phyloP scores from a whole-genome alignment of 2,113 vertebrate genomes.

The Mystacornis crossleyi region DNA sequence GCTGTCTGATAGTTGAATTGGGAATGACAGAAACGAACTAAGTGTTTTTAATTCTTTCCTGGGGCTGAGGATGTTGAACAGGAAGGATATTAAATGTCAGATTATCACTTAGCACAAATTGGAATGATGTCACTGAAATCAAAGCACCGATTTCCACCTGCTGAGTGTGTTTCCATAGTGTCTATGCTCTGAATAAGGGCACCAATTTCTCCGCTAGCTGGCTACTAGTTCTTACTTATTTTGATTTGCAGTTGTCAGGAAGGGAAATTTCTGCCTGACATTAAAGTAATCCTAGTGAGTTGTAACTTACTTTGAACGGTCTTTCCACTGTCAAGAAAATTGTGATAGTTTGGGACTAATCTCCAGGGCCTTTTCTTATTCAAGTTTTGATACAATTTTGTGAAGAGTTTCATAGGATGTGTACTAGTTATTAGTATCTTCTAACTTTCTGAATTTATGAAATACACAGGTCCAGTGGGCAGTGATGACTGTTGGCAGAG shows the following conservation, averaged over 20 bases:
- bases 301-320: neutral
- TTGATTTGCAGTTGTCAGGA: neutral
- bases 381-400: neutral
- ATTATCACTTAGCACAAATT: neutral
- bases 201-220: neutral
- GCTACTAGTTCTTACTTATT: neutral
- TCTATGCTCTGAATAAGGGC: neutral
- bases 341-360: neutral
- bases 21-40: neutral
- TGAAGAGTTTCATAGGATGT: neutral
- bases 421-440: neutral
- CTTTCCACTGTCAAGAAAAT: neutral
- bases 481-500: neutral
- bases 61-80: neutral
- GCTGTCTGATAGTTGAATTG: neutral
- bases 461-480: neutral
- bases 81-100: constrained; percentile 17
- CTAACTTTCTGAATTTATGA: neutral
- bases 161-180: neutral
- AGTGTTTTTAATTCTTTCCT: constrained; percentile 21
- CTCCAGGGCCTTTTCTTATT: neutral
- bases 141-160: neutral
- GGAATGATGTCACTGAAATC: neutral
- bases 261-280: neutral
- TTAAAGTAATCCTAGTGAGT: neutral